Evolutionary conservation across 92 coral and sea anemone species (phyloP), one percentile per base, ranked within the genome.

Genomic region (Paragorgia papillata): DNA sequence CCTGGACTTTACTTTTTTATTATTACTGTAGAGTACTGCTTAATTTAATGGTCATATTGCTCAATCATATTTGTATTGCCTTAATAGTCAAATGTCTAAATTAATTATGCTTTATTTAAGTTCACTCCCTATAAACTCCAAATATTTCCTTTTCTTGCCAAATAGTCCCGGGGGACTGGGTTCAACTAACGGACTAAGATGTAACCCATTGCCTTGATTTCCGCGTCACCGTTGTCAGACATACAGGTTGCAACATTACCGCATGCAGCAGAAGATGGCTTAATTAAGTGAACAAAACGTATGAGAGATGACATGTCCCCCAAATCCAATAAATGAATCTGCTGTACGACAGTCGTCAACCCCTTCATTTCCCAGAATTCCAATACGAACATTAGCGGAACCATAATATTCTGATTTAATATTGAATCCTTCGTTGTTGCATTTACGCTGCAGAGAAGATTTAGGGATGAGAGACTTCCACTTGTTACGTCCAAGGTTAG

Each of bases 401-500:
- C n/a, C 28, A 51, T 17, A 17, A 51, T 51, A 5, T 17, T 3
- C 26, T 17, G 6, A 17, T 3, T 6, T 51, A 69, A 69, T 69
- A 40, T 79, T 81, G 69, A 88, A 88, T 2, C 89, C 89, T 39
- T 88, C 88, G 21, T 27, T 3, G 33, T 75, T 85, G 56, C 89
- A 88, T 9, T 88, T 85, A 7, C 31, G 46, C 71, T 88, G 92
- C 34, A 88, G 66, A 32, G 92, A 88, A 2, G 92, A 75, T 46
- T 86, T 84, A 29, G 51, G 60, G 75, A 88, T 84, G 82, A 88
- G 28, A 10, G 81, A 60, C 51, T 80, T 55, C 89, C 92, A 88
- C n/a, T 68, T 57, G 17, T 3, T 28, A 19, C 82, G 83, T 44
- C 89, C 84, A 43, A 75, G 62, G 28, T 58, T 27, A 26, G 81